Base-by-base conservation (phyloP, 1,140 invertebrate genomes). In the Drosophila orena region DNA sequence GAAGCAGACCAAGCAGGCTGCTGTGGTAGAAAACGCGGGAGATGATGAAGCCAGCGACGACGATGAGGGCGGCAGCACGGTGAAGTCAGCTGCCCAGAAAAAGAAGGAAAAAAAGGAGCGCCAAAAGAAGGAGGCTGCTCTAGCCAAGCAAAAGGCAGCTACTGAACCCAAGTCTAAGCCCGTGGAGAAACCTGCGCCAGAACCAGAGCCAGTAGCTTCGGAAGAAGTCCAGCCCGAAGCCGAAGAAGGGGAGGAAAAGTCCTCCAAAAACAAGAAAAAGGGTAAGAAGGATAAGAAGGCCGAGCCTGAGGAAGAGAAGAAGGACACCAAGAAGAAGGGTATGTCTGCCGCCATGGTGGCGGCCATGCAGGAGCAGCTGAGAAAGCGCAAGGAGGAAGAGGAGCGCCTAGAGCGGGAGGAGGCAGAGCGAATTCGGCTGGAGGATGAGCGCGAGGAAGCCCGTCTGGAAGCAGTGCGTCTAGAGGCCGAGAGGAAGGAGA, bases 371-470 rank as follows among this genome's bases (percentile, higher is more conserved):
- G 97, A 98, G 92, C 95, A 96, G 35, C 93, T 98, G 7, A 97
- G 95, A 80, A 96, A 96, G 92, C 93, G 97, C n/a, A 97, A 96
- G 91, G 97, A 98, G 92, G 97, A 98, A 86, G 97, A 98, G 93
- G 97, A 98, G 90, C 94, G 95, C 56, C 81, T 95, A 22, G 93
- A 95, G 72, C 94, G 93, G 70, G 96, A 98, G 92, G 97, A 98
- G 92, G 97, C 97, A 84, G 97, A 98, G 92, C 94, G 94, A 72
- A 93, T 96, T 17, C 94, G 93, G 22, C 94, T 94, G 76, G 95
- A 96, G 90, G 97, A 97, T 90, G 95, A 97, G 85, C 94, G 95
- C 22, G 96, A 97, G 89, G 93, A 93, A 54, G 94, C 94, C 27
- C 94, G 96, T 52, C 93, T 96, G 61, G 96, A 97, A 93, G 95